Evolutionary conservation across 2,888 invertebrate genomes (phyloP), one percentile per base, ranked within the genome.

Genomic region (Cheilosia vulpina): DNA sequence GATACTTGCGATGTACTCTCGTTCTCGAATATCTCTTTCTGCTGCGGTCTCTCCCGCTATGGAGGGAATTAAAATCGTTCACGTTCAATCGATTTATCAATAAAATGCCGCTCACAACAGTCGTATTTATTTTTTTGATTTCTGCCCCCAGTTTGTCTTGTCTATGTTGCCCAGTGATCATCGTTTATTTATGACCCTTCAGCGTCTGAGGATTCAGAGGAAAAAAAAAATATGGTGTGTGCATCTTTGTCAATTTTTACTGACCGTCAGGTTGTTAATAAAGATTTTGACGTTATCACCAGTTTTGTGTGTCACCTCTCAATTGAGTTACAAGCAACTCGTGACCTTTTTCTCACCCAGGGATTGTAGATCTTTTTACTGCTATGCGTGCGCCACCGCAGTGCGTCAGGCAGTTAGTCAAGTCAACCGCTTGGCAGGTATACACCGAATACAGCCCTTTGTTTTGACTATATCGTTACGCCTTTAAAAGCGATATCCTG

Each of bases 71-170:
- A 84, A 84, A 84, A 84, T 84, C 75, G 71, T 84, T 84, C 80
- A 76, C 80, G 84, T 84, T 80, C 75, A 84, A 80, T 71, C 80
- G 84, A 84, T 84, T 84, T 71, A 84, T 84, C 84, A 84, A 80
- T 84, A 84, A 84, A 84, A 79, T 75, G 73, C 83, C 69, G 84
- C 80, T 34, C 34, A 45, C 27, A 57, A 45, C 27, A 57, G 69
- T 53, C 19, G 52, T 52, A 72, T 38, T 68, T 57, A 5, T 38
- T 34, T 55, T 4, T 38, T 11, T 38, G 11, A 4, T 38, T 38
- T 38, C 3, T 38, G 13, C 38, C 38, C 13, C 13, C 38, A 24
- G 9, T 50, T 15, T 27, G 17, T 60, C 38, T n/a, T 58, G 31
- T 27, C n/a, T 6, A 13, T 34, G 21, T 19, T 17, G 15, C 41